These are phyloP conservation scores for Caenorhabditis latens DNA, from an alignment of 1,140 invertebrate genomes.

Conservation along the genomic window DNA sequence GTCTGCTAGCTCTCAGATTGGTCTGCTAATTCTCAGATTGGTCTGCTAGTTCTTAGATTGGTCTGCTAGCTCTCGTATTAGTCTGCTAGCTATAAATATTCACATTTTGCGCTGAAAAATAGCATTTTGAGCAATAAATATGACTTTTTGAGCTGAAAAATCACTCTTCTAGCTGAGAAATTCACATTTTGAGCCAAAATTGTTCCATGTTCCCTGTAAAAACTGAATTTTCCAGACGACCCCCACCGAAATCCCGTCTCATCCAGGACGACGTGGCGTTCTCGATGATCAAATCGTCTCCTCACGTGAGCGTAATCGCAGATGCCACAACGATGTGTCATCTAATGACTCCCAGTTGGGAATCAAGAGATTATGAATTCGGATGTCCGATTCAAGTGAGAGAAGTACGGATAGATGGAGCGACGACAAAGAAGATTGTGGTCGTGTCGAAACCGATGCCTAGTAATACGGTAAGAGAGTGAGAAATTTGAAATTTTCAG, in stretches of 20 bases:
- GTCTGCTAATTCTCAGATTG: too few species aligned
- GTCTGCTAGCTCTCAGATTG: too few species aligned
- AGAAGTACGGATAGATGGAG: neutral
- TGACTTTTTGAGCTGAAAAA: too few species aligned
- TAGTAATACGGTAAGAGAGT: neutral
- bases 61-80: too few species aligned
- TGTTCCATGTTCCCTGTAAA: too few species aligned
- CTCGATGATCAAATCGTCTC: neutral
- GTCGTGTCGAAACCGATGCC: constrained; percentile 10
- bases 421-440: neutral
- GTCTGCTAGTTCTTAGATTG: too few species aligned
- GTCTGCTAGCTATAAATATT: too few species aligned
- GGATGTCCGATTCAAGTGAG: neutral
- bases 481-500: neutral
- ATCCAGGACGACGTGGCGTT: neutral
- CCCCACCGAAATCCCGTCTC: neutral
- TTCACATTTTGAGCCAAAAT: too few species aligned
- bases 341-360: constrained; percentile 16
- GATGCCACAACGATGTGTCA: constrained; percentile 16
- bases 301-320: neutral
- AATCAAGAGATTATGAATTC: constrained; percentile 18
- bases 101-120: too few species aligned
- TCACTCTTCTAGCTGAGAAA: too few species aligned
- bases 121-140: too few species aligned
- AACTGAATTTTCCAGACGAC: neutral